phyloP scores from a whole-genome alignment of 2,888 invertebrate genomes.

The Agonum fuliginosum region DNA sequence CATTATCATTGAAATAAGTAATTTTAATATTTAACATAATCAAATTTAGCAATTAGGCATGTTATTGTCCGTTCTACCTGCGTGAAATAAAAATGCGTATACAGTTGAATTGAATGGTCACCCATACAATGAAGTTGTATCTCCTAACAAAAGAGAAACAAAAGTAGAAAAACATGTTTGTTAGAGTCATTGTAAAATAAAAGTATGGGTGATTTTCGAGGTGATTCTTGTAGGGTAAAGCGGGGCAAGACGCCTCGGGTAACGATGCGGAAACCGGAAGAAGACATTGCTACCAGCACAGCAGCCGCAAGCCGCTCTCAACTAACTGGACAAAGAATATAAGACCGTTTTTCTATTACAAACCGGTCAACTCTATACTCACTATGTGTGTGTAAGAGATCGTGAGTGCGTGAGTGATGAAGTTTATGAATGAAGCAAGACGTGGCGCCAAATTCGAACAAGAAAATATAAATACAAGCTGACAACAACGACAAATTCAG shows the following conservation, averaged over 20 bases:
- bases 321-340: slow-evolving; percentile 6
- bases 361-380: slow-evolving; percentile 1
- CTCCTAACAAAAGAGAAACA: slow-evolving; percentile 1
- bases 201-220: slow-evolving; percentile 6
- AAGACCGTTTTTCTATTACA: slow-evolving; percentile 7
- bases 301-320: not conserved
- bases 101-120: not conserved
- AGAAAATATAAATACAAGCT: too few relatives aligned
- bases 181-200: slow-evolving; percentile 4
- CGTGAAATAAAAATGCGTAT: not conserved
- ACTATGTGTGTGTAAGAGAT: not conserved
- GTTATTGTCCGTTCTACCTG: too few relatives aligned
- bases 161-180: slow-evolving; percentile 29
- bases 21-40: too few relatives aligned
- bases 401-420: slow-evolving; percentile 2
- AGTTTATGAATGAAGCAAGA: not conserved
- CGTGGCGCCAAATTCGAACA: not conserved
- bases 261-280: slow-evolving; percentile 44
- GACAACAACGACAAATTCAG: too few relatives aligned
- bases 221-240: not conserved
- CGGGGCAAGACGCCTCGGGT: slow-evolving; percentile 3
- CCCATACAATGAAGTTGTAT: not conserved
- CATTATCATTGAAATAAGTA: too few relatives aligned
- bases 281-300: slow-evolving; percentile 7
- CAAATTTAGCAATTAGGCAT: too few relatives aligned